These are phyloP conservation scores for Scarus forsteni DNA, from an alignment of 2,797 vertebrate species.

Conservation along the genomic window DNA sequence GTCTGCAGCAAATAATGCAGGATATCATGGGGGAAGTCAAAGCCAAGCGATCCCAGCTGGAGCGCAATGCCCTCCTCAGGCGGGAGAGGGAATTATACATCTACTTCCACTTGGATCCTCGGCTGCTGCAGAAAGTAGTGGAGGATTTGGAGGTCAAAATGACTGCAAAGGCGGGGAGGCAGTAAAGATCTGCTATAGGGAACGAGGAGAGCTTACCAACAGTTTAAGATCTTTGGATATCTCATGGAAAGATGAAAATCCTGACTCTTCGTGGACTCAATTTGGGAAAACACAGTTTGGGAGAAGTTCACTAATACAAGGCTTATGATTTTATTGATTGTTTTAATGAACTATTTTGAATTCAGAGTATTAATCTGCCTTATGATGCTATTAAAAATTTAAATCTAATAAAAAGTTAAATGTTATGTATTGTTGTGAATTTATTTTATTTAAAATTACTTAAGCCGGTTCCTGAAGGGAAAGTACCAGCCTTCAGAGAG, in stretches of 20 bases:
- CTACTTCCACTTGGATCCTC: slow-evolving; percentile 89
- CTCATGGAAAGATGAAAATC: background rate
- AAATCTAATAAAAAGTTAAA: slow-evolving; percentile 38
- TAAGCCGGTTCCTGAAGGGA: background rate
- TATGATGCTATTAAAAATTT: background rate
- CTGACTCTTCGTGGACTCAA: background rate
- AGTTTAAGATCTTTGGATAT: background rate
- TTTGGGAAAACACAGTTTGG: slow-evolving; percentile 2
- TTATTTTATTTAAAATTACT: background rate
- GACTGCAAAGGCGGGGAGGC: slow-evolving; percentile 38
- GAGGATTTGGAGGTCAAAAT: slow-evolving; percentile 87
- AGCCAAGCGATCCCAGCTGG: slow-evolving; percentile 86
- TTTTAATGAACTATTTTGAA: background rate
- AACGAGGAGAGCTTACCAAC: background rate
- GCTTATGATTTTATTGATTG: slow-evolving; percentile 67
- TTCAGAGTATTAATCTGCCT: background rate
- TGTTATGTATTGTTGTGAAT: background rate
- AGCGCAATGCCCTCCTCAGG: slow-evolving; percentile 82
- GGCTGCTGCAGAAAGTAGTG: slow-evolving; percentile 86
- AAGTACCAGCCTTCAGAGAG: too few species aligned
- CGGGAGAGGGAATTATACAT: slow-evolving; percentile 91
- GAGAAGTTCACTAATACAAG: background rate
- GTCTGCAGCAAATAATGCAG: slow-evolving; percentile 84
- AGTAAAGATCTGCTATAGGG: slow-evolving; percentile 6
- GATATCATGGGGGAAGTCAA: slow-evolving; percentile 89